These are phyloP conservation scores for Cassiopea xamachana DNA, from an alignment of 30 jellyfish, hydroid and myxozoan genomes.

Conservation along the genomic window DNA sequence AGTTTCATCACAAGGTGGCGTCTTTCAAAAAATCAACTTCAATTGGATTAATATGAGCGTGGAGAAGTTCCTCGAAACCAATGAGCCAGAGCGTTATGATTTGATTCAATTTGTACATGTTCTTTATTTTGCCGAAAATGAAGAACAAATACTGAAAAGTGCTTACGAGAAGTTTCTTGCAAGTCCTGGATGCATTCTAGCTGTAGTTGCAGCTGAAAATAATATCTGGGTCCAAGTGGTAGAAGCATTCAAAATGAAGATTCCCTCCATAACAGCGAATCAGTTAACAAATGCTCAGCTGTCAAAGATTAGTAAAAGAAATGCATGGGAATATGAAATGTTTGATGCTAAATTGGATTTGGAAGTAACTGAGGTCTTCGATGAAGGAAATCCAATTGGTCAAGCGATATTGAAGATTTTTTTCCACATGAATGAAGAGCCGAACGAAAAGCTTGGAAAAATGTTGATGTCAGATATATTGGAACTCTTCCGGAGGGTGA, in stretches of 20 bases:
- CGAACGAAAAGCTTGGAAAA: constrained; percentile 1
- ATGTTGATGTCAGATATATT: constrained; percentile 3
- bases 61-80: neutral
- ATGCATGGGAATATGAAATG: constrained; percentile 15
- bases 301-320: neutral
- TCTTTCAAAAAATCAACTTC: neutral
- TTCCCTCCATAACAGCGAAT: neutral
- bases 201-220: too few species aligned
- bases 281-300: constrained; percentile 2
- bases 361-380: constrained; percentile 28
- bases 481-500: constrained; percentile 9
- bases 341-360: constrained; percentile 11
- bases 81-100: neutral
- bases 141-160: neutral
- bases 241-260: too few species aligned
- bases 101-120: constrained; percentile 6
- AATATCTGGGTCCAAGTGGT: too few species aligned
- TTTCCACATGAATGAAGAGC: constrained; percentile 28
- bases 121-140: constrained; percentile 30
- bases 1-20: neutral
- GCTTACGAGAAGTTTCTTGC: neutral
- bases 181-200: too few species aligned
- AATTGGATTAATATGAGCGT: constrained; percentile 6
- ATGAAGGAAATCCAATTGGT: constrained; percentile 16
- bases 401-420: constrained; percentile 30